These are phyloP conservation scores for Ashinkailepas kermadecensis DNA, from an alignment of 2,888 invertebrate species.

Conservation along the genomic window DNA sequence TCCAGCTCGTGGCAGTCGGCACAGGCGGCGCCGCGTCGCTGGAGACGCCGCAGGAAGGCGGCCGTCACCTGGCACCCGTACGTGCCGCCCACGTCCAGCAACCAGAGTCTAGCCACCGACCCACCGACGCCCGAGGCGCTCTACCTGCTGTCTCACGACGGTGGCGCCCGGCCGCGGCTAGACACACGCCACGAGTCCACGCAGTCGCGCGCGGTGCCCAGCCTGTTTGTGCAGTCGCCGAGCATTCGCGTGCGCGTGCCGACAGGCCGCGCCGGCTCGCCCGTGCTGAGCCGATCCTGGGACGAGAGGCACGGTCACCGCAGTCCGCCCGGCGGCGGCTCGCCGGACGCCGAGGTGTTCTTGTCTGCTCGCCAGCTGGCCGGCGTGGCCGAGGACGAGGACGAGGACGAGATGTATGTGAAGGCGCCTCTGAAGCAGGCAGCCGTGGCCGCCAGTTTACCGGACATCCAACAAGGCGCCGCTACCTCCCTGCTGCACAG, in stretches of 20 bases:
- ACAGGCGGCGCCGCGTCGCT: not conserved
- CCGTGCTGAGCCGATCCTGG: not conserved
- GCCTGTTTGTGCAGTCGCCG: not conserved
- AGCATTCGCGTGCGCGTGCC: not conserved
- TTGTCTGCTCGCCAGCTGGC: not conserved
- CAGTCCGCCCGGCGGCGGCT: too few relatives aligned
- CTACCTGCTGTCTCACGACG: not conserved
- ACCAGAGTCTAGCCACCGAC: not conserved
- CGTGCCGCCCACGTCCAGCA: conserved; percentile 24
- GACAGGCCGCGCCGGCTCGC: not conserved
- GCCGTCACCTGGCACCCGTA: conserved; percentile 33
- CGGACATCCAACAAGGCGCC: not conserved
- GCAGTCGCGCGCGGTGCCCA: not conserved
- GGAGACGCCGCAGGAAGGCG: conserved; percentile 26
- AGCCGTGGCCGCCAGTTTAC: not conserved
- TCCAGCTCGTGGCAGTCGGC: not conserved
- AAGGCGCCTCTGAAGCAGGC: not conserved
- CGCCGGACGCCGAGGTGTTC: not conserved
- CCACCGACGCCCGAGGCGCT: not conserved
- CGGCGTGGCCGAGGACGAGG: not conserved
- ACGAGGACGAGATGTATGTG: not conserved
- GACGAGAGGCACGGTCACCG: not conserved
- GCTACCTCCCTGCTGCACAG: not conserved
- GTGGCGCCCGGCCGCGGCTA: not conserved
- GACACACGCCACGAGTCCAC: not conserved